These are phyloP conservation scores for Conomelus anceps DNA, from an alignment of 2,888 invertebrate genomes.

Conservation along the genomic window DNA sequence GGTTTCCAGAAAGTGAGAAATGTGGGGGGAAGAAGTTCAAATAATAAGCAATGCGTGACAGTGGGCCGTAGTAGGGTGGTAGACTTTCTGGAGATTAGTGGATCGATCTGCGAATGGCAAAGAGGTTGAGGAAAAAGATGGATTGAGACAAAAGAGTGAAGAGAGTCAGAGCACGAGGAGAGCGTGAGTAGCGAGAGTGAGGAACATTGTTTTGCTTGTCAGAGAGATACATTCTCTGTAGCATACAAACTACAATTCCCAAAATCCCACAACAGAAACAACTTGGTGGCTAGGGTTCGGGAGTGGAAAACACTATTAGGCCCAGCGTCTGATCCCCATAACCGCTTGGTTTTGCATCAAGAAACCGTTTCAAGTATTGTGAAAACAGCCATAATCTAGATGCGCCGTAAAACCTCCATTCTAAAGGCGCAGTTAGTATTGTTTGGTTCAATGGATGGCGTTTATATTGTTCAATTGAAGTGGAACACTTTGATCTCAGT, in stretches of 20 bases:
- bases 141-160: background rate
- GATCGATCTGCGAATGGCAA: background rate
- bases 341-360: background rate
- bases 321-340: background rate
- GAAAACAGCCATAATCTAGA: background rate
- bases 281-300: background rate
- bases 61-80: background rate
- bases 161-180: too few species aligned
- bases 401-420: background rate
- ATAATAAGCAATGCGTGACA: background rate
- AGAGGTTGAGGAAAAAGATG: background rate
- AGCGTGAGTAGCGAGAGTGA: background rate
- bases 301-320: background rate
- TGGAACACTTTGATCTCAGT: background rate
- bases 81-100: background rate
- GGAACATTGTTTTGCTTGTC: background rate
- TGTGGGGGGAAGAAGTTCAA: background rate
- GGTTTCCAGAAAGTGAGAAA: background rate
- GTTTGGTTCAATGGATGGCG: background rate
- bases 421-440: background rate
- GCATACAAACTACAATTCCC: background rate
- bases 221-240: background rate
- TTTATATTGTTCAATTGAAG: background rate
- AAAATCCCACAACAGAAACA: background rate
- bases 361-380: background rate